Base-by-base conservation (phyloP, 2,888 invertebrate species). In the Coecobrya sp. region DNA sequence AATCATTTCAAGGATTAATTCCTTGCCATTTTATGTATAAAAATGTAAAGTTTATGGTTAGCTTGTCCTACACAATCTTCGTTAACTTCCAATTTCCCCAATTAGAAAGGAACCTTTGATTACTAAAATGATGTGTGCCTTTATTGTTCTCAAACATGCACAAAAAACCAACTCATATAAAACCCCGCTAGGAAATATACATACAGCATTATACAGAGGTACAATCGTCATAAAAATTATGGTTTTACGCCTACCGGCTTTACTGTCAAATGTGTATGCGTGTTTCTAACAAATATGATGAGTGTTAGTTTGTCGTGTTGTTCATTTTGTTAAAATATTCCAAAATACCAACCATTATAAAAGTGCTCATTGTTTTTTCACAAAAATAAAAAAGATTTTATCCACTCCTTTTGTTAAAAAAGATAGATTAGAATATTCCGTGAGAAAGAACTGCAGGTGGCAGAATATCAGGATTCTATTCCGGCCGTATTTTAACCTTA, bases 361-460 rank as follows among this genome's bases (percentile, higher is more conserved):
- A 49, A 16, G n/a, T n/a, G 11, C 10, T 4, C 8, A 62, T 62
- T 62, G 62, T 62, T 5, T 25, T 62, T 22, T 25, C 62, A 62
- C 62, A 1, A 22, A 62, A 62, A 62, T 62, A 62, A 22, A 25
- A 59, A 22, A 22, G 5, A 19, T 25, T 62, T 22, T 22, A 25
- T 25, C 62, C 19, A 7, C 22, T n/a, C 19, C 10, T 27, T 68
- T 30, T 68, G 25, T 68, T 16, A 11, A 68, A 68, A 68, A 25
- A n/a, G n/a, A 68, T 30, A 68, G 30, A 68, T 30, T 8, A 11
- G 10, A 45, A 45, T 13, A 45, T 45, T 42, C 10, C 76, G 76
- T 45, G 76, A 45, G 76, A 76, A 76, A 42, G 19, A 76, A 76
- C 45, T 45, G 10, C 36, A 13, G 22, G 76, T 11, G 45, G 45